Conservation (phyloP, 2,888 invertebrate species). For the Amphipyra berbera region DNA sequence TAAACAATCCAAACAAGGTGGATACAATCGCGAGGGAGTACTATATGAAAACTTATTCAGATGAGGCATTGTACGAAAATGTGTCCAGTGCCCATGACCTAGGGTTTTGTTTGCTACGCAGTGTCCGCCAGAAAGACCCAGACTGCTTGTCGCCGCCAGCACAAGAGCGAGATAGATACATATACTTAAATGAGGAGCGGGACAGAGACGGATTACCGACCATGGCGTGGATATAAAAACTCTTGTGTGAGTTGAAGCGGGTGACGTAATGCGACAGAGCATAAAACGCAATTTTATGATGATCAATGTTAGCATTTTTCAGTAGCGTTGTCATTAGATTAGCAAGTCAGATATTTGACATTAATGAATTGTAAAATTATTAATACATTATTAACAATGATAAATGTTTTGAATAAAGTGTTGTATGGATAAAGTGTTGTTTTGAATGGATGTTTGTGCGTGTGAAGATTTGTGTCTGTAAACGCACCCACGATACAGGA, state of each 20-base stretch:
- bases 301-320: conserved; percentile 67
- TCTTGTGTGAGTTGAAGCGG: conserved; percentile 66
- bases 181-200: conserved; percentile 66
- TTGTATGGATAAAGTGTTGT: no score
- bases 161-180: conserved; percentile 76
- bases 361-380: conserved; percentile 29
- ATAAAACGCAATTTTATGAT: conserved; percentile 77
- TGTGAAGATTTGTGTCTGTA: no score
- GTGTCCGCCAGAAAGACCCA: conserved; percentile 81
- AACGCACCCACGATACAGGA: no score
- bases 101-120: conserved; percentile 85
- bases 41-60: conserved; percentile 65
- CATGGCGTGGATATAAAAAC: conserved; percentile 82
- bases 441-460: no score
- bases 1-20: conserved; percentile 62
- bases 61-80: conserved; percentile 75
- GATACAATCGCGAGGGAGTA: conserved; percentile 63
- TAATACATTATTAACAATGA: conserved; percentile 11
- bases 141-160: conserved; percentile 88
- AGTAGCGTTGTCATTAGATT: conserved; percentile 43
- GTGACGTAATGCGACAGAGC: conserved; percentile 77
- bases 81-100: conserved; percentile 83
- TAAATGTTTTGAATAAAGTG: conserved; percentile 7
- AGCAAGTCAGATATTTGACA: conserved; percentile 34
- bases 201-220: conserved; percentile 73